Evolutionary conservation across 2,888 invertebrate genomes (phyloP), one percentile per base, ranked within the genome.

Genomic region (Pristionchus entomophagus): DNA sequence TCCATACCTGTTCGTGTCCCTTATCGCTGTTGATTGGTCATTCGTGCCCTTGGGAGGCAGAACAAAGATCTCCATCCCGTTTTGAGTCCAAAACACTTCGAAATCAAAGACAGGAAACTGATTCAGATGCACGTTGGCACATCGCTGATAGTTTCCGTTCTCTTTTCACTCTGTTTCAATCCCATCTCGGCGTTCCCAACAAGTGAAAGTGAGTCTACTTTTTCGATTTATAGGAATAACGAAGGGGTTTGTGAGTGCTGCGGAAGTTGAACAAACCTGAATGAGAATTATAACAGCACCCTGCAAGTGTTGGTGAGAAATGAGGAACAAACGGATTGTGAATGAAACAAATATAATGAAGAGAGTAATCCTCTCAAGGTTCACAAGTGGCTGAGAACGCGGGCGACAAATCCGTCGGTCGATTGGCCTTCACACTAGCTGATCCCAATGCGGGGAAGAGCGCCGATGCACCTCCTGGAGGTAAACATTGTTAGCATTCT

Each of bases 341-440:
- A 29, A 59, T 59, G 0, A 10, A 32, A 29, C 14, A 3, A 0
- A 62, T 2, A 32, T 59, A 22, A 41, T 73, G 10, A 59, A 59
- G 22, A 19, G 3, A 2, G 19, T 12, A 69, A 22, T 22, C 1
- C 3, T 41, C 0, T 41, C 4, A 6, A 80, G 78, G 78, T 17
- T 26, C 51, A 8, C 51, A 32, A 51, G 78, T 53, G 17, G 41
- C 78, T 0, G 78, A 82, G 41, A 56, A 56, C 59, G 38, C 59
- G 0, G 82, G 19, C 8, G 82, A 56, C 26, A 59, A 56, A 26
- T 82, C 82, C 0, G 82, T 82, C n/a, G 82, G 82, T 2, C 22
- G 82, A 32, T 14, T 82, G 26, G 82, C 82, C 19, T 82, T 82
- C 59, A 82, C 82, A 14, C 82, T 82, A n/a, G 82, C 82, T 1